Conservation (phyloP, 2,113 vertebrate genomes). For the Gallinago jamesoni region DNA sequence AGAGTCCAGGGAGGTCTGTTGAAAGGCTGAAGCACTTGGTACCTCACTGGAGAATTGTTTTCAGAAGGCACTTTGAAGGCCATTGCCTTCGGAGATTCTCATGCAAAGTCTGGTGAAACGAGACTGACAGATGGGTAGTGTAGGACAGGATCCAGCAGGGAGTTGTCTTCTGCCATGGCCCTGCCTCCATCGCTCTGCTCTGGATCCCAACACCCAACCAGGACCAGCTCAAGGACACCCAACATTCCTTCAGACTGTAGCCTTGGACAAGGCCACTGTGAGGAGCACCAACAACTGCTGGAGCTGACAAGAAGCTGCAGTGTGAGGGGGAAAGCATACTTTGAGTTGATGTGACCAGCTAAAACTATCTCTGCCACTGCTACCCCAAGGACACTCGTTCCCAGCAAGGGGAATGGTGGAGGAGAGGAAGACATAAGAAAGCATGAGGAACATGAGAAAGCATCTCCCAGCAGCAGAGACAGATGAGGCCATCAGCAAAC, state of each 20-base stretch:
- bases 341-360: background rate
- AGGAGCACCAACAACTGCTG: background rate
- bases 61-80: background rate
- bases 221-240: background rate
- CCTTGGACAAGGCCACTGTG: background rate
- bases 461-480: background rate
- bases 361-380: background rate
- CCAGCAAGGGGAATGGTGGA: background rate
- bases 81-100: background rate
- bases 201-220: background rate
- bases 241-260: background rate
- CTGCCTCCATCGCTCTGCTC: background rate
- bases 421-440: background rate
- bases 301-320: background rate
- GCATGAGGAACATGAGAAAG: background rate
- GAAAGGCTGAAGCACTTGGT: background rate
- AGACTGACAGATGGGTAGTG: background rate
- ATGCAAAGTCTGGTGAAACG: background rate
- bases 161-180: rapidly evolving
- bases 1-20: background rate
- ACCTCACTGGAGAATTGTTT: background rate
- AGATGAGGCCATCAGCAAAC: background rate
- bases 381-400: background rate
- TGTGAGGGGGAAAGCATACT: background rate
- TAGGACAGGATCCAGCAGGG: background rate